A percentile compares a stretch with the other conserved stretches of the same genome.
Evolutionary conservation across 2,888 invertebrate species (phyloP).

Genomic region (Sarcophaga carnaria): DNA sequence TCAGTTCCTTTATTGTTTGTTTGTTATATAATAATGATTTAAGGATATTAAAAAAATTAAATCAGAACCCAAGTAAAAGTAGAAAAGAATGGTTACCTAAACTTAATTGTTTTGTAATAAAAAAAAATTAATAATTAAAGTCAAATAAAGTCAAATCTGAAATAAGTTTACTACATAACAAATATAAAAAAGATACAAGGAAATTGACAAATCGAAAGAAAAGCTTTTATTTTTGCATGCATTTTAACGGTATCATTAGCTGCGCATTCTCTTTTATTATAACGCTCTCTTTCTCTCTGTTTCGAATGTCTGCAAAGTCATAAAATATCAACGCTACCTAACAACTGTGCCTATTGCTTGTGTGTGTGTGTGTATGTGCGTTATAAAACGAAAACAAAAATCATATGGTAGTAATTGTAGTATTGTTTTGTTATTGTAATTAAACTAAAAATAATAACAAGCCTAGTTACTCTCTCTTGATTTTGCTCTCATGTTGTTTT

Average conservation of each 20-base stretch:
- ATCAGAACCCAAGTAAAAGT: not conserved
- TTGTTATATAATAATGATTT: slow-evolving; percentile 16
- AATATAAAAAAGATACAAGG: slow-evolving; percentile 20
- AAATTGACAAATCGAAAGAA: slow-evolving; percentile 28
- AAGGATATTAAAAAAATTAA: no score
- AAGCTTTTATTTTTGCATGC: slow-evolving; percentile 37
- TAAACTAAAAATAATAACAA: slow-evolving; percentile 18
- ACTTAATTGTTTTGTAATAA: no score
- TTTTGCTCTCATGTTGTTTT: not conserved
- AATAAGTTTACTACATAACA: not conserved
- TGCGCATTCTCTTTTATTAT: slow-evolving; percentile 44
- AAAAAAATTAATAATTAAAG: not conserved
- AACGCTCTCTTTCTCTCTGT: slow-evolving; percentile 7
- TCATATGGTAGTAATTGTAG: slow-evolving; percentile 50
- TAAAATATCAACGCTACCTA: slow-evolving; percentile 40
- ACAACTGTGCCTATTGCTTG: no score
- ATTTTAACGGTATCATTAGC: slow-evolving; percentile 16
- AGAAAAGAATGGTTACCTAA: not conserved
- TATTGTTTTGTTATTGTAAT: slow-evolving; percentile 29
- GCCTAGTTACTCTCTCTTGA: not conserved
- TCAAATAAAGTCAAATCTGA: not conserved
- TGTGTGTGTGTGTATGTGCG: not conserved
- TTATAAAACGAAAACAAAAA: slow-evolving; percentile 60
- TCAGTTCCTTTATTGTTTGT: no score
- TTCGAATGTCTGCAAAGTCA: slow-evolving; percentile 39